These are phyloP conservation scores for Notarius lentiginosus DNA, from an alignment of 2,113 vertebrate genomes.

Conservation along the genomic window DNA sequence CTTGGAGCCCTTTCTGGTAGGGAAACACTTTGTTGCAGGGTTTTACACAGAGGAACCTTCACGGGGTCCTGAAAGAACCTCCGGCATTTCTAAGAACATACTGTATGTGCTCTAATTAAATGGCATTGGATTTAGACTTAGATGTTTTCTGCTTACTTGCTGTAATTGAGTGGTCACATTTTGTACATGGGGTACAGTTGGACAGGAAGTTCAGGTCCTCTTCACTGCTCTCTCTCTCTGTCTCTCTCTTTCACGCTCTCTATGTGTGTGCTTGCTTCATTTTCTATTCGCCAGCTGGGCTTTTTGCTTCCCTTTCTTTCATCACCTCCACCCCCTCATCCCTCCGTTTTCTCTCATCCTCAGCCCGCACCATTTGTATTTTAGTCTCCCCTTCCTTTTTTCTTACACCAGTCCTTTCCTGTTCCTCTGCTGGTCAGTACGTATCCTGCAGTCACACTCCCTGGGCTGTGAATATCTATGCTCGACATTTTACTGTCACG, in stretches of 20 bases:
- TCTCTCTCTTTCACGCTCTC: neutral
- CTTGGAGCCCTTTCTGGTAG: neutral
- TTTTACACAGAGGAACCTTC: neutral
- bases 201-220: constrained; percentile 26
- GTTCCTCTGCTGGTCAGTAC: constrained; percentile 26
- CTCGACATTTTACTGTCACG: neutral
- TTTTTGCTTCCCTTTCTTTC: constrained; percentile 41
- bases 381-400: constrained; percentile 23
- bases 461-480: neutral
- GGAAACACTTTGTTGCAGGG: neutral
- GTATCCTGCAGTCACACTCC: neutral
- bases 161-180: neutral
- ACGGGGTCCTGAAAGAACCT: neutral
- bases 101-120: neutral
- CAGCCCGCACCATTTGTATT: constrained; percentile 34
- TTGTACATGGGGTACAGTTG: neutral
- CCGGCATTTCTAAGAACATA: neutral
- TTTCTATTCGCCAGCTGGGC: constrained; percentile 36
- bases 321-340: constrained; percentile 43
- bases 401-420: constrained; percentile 31
- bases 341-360: constrained; percentile 33
- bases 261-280: neutral
- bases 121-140: neutral
- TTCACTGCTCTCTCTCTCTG: constrained; percentile 10
- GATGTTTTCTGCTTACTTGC: neutral